phyloP scores from a whole-genome alignment of 2,797 vertebrate species.

The Lutra lutra region DNA sequence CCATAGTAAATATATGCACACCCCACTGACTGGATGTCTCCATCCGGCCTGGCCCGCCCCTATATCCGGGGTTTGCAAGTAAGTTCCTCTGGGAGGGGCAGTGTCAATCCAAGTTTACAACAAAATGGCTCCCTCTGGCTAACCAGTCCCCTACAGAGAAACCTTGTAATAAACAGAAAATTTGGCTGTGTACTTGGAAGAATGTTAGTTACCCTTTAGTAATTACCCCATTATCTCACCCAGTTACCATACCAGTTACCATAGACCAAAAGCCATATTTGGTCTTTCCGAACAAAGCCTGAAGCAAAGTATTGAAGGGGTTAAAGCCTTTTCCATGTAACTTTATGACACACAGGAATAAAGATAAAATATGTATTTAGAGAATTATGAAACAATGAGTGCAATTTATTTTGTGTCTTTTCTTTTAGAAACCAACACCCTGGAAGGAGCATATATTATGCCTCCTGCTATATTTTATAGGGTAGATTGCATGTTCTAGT shows the following conservation, averaged over 20 bases:
- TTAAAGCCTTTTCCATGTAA: neutral
- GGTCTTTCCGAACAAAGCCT: neutral
- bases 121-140: too few species aligned
- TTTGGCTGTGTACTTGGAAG: neutral
- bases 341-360: neutral
- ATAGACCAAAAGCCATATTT: neutral
- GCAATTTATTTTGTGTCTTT: neutral
- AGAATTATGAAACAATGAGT: neutral
- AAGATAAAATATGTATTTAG: neutral
- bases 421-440: neutral
- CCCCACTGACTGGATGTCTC: too few species aligned
- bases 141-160: neutral
- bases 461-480: neutral
- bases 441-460: neutral
- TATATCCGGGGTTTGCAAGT: too few species aligned
- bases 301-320: neutral
- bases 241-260: neutral
- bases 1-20: too few species aligned
- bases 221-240: neutral
- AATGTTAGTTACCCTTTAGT: neutral
- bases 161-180: neutral
- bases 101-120: too few species aligned
- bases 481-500: neutral
- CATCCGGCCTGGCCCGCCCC: too few species aligned
- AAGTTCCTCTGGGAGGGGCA: too few species aligned